Evolutionary conservation across 2,113 vertebrate species (phyloP).

Genomic region (Planiliza haematocheilus): DNA sequence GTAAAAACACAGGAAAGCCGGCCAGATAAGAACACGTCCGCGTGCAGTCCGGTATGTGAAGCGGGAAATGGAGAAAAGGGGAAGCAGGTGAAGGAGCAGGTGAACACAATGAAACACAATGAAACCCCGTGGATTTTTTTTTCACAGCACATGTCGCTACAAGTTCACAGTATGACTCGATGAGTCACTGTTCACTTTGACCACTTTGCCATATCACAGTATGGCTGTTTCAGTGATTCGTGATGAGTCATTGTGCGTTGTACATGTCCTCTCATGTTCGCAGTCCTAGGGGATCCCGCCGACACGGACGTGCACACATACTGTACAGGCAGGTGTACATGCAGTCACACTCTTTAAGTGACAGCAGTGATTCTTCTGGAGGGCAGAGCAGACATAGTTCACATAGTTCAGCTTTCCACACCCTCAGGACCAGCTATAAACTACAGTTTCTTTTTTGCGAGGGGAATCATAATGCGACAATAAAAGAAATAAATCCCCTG

Average conservation of each 20-base stretch:
- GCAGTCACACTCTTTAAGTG: background rate
- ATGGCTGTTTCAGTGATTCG: slow-evolving; percentile 28
- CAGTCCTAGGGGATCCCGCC: slow-evolving; percentile 65
- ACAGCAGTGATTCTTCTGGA: background rate
- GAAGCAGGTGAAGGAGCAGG: slow-evolving; percentile 37
- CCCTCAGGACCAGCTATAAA: background rate
- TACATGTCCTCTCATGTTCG: slow-evolving; percentile 9
- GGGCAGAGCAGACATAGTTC: background rate
- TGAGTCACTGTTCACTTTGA: slow-evolving; percentile 50
- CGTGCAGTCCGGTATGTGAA: background rate
- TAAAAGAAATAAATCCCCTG: too few relatives aligned
- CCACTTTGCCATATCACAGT: background rate
- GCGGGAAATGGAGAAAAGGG: slow-evolving; percentile 3
- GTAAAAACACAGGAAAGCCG: background rate
- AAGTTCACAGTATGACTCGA: slow-evolving; percentile 19
- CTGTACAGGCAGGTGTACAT: background rate
- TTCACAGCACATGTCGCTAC: background rate
- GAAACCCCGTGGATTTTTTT: background rate
- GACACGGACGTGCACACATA: rapidly evolving
- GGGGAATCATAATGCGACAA: too few relatives aligned
- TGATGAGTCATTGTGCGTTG: slow-evolving; percentile 44
- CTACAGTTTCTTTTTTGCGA: background rate
- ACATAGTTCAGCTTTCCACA: background rate
- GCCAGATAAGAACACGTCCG: background rate
- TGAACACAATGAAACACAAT: background rate